These are phyloP conservation scores for human DNA, from an alignment of 2,113 vertebrate genomes.

Conservation along the genomic window GRCh38 chr11:44848501-44849000, in stretches of 20 bases:
- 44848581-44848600: accelerated
- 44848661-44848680: accelerated
- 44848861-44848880: background rate
- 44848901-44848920: background rate
- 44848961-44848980: background rate
- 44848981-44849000: background rate
- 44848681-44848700: background rate
- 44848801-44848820: background rate
- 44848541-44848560: background rate
- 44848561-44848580: background rate
- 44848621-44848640: background rate
- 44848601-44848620: accelerated
- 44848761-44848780: accelerated
- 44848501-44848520: slow-evolving; percentile 41
- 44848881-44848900: background rate
- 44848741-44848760: background rate
- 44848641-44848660: too few relatives aligned
- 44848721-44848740: background rate
- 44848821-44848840: background rate
- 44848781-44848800: background rate
- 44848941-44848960: background rate
- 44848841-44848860: background rate
- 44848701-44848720: accelerated
- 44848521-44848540: background rate
- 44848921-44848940: too few relatives aligned